Conservation (phyloP, 2,888 invertebrate genomes). For the Synanthedon tipuliformis region DNA sequence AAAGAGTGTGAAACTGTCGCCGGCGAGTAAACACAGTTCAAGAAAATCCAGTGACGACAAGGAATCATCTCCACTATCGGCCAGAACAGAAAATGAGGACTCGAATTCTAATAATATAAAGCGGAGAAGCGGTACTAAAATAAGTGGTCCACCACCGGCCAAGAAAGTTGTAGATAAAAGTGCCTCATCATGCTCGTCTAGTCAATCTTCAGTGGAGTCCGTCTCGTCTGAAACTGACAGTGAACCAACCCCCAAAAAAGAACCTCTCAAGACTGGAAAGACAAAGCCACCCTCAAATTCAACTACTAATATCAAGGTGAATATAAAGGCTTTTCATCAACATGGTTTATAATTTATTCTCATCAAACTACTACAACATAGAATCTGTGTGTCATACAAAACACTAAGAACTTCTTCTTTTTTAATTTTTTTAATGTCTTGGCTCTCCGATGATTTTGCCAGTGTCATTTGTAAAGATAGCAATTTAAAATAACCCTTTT, state of each 20-base stretch:
- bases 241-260: constrained; percentile 45
- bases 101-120: constrained; percentile 40
- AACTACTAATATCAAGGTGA: constrained; percentile 3
- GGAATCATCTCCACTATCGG: constrained; percentile 23
- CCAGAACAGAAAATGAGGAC: constrained; percentile 40
- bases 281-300: constrained; percentile 36
- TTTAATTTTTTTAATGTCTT: too few species aligned
- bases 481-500: too few species aligned
- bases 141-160: constrained; percentile 54
- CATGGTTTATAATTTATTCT: too few species aligned
- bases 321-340: too few species aligned
- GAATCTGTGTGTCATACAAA: too few species aligned
- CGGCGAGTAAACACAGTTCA: constrained; percentile 35
- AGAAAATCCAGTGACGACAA: constrained; percentile 55
- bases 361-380: too few species aligned
- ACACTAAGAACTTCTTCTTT: too few species aligned
- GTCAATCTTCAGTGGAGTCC: constrained; percentile 57
- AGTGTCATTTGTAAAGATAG: too few species aligned
- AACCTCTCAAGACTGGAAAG: constrained; percentile 40
- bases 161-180: constrained; percentile 49
- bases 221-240: constrained; percentile 58
- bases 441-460: too few species aligned
- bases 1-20: constrained; percentile 38
- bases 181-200: constrained; percentile 55
- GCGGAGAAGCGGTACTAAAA: constrained; percentile 39